Base-by-base conservation (phyloP, 2,113 vertebrate species). In the Aegithalos caudatus region DNA sequence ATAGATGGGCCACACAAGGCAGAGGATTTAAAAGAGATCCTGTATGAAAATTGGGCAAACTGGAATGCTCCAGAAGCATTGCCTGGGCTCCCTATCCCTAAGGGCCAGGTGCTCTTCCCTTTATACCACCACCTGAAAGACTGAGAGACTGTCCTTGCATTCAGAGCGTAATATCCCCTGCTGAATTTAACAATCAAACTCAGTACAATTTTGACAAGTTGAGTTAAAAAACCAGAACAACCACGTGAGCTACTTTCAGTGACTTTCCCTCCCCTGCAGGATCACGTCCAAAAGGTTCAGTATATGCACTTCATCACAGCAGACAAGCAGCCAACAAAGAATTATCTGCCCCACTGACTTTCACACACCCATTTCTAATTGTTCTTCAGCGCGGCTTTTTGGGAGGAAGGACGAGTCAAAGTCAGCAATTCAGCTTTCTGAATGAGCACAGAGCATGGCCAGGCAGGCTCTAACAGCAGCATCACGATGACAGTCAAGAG, bases 381-480 rank as follows among this genome's bases (percentile, higher is more conserved):
- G 24, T 40, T 61, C 73, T 48, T 66, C 83, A 60, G 53, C 1
- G 2, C 38, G 69, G 61, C 31, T 81, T 88, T 33, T 5, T 25
- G 40, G 48, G 22, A 85, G 42, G 51, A 80, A 54, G 51, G 50
- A 28, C 35, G 11, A 92, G 38, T 24, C 42, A 76, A 85, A 35
- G 25, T 45, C 65, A 86, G 38, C 24, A 44, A 4, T n/a, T 72
- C 25, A 29, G 45, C 40, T 23, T 44, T 57, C n/a, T 65, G 57
- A 77, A 54, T 1, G 47, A 70, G n/a, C 37, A 12, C 29, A 11
- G 5, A 53, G 38, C 1, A 0, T 12, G 28, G 22, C n/a, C 40
- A 40, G 44, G 11, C 48, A 4, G 0, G 2, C 14, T 31, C 3
- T 11, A 11, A 7, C 15, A 18, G 48, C 80, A 29, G 7, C 4